Evolutionary conservation across 2,888 invertebrate genomes (phyloP).

Genomic region (Coelinius sp.): DNA sequence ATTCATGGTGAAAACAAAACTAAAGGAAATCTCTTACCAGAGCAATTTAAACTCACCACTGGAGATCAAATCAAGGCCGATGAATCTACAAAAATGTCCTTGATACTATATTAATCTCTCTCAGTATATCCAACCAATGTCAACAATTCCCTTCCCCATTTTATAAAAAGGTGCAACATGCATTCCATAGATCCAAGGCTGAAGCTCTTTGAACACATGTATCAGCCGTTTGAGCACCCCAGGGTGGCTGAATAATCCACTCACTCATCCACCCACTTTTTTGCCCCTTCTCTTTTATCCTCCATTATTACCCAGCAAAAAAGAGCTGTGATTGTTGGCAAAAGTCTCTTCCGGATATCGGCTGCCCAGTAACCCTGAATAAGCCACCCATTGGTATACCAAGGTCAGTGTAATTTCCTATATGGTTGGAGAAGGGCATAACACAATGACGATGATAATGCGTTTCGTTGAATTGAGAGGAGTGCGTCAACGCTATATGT

Average conservation of each 20-base stretch:
- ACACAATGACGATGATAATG: slow-evolving; percentile 18
- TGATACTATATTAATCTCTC: background rate
- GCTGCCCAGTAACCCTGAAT: slow-evolving; percentile 3
- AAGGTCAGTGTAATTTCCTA: slow-evolving; percentile 22
- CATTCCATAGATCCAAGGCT: background rate
- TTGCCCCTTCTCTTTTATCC: background rate
- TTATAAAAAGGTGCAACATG: background rate
- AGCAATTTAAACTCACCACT: background rate
- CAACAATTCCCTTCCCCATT: background rate
- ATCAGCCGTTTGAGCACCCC: background rate
- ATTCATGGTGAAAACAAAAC: background rate
- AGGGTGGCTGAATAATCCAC: background rate
- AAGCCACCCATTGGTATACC: slow-evolving; percentile 1
- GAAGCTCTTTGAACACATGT: background rate
- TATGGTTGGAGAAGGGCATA: slow-evolving; percentile 1
- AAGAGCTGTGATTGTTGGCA: slow-evolving; percentile 1
- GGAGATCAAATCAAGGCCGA: slow-evolving; percentile 8
- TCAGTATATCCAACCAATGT: slow-evolving; percentile 3
- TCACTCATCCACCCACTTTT: background rate
- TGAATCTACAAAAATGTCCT: background rate
- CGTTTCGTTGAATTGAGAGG: slow-evolving; percentile 18
- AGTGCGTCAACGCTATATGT: background rate
- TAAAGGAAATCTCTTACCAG: background rate
- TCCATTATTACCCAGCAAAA: background rate
- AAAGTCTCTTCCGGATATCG: slow-evolving; percentile 16